Evolutionary conservation across 2,113 vertebrate genomes (phyloP), one percentile per base, ranked within the genome.

Genomic region (Crotalus horridus): DNA sequence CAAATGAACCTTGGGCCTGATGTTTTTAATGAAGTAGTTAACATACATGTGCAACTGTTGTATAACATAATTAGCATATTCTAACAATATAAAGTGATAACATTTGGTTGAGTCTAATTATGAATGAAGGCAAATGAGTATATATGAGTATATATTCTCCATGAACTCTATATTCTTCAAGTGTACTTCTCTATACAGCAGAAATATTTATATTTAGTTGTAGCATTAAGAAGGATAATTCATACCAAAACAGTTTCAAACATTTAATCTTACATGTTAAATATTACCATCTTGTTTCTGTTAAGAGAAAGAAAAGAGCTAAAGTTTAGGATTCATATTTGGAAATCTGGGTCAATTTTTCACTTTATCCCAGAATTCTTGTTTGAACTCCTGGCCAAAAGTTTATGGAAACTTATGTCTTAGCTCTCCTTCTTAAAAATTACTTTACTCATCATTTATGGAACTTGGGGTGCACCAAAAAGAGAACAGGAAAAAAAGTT

Each of bases 1-100:
- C 94, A 95, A 96, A 97, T 96, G 97, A 98, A 96, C 96, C 96
- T 59, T 95, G 89, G 69, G 95, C 92, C 61, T 69, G 29, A 24
- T 64, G 85, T 88, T 93, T 96, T 94, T 94, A 94, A 94, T 94
- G 94, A 93, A 92, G 93, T 91, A 88, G 91, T 53, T 95, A 94
- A 91, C 93, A 61, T 48, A 51, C 89, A 81, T 58, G 24, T 51
- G 91, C 94, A 93, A 93, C 91, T 94, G 91, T 93, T 92, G 39
- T 26, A 24, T 46, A 93, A 43, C 91, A n/a, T 90, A 94, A 93
- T 91, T 95, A 92, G 1, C n/a, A 86, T 85, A 90, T 0, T 0
- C 51, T 29, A 7, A 26, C 93, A 59, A n/a, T 53, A 94, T 56
- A 56, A 89, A 85, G 53, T 74, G 87, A 54, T 17, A 29, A 54